These are phyloP conservation scores for Pentalonia nigronervosa DNA, from an alignment of 1,140 invertebrate species.

Conservation along the genomic window DNA sequence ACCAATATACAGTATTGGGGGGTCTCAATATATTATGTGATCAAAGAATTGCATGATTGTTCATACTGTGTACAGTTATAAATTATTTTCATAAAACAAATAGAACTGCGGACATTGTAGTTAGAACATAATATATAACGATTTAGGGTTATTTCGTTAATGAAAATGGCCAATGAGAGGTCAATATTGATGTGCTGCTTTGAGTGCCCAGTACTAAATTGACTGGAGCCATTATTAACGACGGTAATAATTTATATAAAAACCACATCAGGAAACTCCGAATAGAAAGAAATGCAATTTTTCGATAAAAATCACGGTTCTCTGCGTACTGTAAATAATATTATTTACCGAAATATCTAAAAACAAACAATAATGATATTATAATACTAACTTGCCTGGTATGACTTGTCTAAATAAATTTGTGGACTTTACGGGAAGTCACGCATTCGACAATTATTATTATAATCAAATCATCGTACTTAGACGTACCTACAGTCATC, in stretches of 20 bases:
- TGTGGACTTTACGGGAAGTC: background rate
- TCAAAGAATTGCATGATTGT: background rate
- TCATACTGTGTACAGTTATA: background rate
- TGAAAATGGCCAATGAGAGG: background rate
- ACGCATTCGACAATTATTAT: background rate
- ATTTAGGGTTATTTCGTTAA: background rate
- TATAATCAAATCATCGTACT: background rate
- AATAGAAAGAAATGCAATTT: background rate
- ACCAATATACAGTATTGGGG: background rate
- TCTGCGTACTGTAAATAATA: background rate
- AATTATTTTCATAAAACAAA: conserved; percentile 28
- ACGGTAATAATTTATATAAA: background rate
- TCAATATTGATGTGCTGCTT: conserved; percentile 22
- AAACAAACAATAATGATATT: background rate
- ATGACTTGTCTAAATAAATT: background rate
- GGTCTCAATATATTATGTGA: background rate
- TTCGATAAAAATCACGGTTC: background rate
- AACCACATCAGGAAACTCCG: background rate
- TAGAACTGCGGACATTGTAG: background rate
- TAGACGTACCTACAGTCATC: background rate
- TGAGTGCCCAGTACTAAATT: background rate
- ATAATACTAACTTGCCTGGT: background rate
- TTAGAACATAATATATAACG: background rate
- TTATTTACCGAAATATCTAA: background rate
- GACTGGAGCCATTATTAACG: background rate